Conservation (phyloP, 2,113 vertebrate genomes). For the Pao palembangensis region DNA sequence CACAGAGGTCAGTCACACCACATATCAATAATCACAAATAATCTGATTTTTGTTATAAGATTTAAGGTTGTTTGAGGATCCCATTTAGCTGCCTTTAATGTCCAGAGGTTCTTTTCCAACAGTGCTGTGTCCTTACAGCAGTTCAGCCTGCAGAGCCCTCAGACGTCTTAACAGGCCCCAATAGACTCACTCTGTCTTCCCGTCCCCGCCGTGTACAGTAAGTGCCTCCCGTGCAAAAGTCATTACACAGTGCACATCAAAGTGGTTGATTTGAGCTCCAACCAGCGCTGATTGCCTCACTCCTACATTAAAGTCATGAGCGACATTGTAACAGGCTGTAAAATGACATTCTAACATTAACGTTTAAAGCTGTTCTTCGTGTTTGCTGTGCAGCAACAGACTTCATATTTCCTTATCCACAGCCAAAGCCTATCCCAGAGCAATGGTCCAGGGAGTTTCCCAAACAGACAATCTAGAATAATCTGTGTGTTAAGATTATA, state of each 20-base stretch:
- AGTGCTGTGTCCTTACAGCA: slow-evolving; percentile 10
- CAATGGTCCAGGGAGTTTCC: slow-evolving; percentile 36
- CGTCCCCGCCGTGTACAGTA: slow-evolving; percentile 55
- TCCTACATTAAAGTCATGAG: slow-evolving; percentile 66
- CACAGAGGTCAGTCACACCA: too few species aligned
- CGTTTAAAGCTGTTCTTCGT: slow-evolving; percentile 63
- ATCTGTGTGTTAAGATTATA: slow-evolving; percentile 1
- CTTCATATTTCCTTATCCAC: slow-evolving; percentile 64
- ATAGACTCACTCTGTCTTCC: slow-evolving; percentile 46
- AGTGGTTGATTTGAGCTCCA: slow-evolving; percentile 55
- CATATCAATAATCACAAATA: too few species aligned
- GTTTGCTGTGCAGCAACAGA: slow-evolving; percentile 52
- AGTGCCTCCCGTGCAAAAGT: slow-evolving; percentile 54
- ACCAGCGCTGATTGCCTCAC: slow-evolving; percentile 58
- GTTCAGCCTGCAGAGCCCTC: slow-evolving; percentile 44
- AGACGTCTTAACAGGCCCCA: slow-evolving; percentile 39
- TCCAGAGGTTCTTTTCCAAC: slow-evolving; percentile 9
- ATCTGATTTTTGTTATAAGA: too few species aligned
- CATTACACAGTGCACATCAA: slow-evolving; percentile 65
- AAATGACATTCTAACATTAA: slow-evolving; percentile 62
- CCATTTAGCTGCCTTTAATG: slow-evolving; percentile 21
- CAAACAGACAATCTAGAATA: slow-evolving; percentile 39
- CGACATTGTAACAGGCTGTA: slow-evolving; percentile 70
- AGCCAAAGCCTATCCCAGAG: slow-evolving; percentile 57
- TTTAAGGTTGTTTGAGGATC: slow-evolving; percentile 18